A percentile compares a stretch with the other conserved stretches of the same genome.
Evolutionary conservation across 2,888 invertebrate genomes (phyloP).

Genomic region (Drosophila longiperda): DNA sequence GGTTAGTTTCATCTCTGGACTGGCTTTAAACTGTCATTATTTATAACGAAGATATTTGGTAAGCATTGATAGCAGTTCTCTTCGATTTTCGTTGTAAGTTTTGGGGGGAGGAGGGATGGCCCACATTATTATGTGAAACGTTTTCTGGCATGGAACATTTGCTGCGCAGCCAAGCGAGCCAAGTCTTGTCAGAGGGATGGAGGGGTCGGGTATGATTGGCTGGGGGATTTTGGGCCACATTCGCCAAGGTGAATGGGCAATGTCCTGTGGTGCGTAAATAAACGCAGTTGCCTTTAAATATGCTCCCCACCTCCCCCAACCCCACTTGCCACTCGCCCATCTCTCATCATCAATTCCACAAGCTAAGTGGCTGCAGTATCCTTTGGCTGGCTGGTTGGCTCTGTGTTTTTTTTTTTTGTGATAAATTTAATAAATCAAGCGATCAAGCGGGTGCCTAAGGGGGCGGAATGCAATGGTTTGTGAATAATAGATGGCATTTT

Average conservation of each 20-base stretch:
- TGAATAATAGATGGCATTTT: conserved; percentile 69
- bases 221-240: neutral
- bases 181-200: conserved; percentile 26
- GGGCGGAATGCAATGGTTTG: conserved; percentile 66
- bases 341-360: conserved; percentile 10
- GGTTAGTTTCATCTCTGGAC: conserved; percentile 32
- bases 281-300: conserved; percentile 69
- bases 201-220: neutral
- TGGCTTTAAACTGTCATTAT: conserved; percentile 69
- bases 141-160: conserved; percentile 69
- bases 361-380: conserved; percentile 27
- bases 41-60: conserved; percentile 54
- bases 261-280: conserved; percentile 72
- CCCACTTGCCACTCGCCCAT: neutral
- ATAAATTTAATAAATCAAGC: conserved; percentile 74
- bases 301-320: conserved; percentile 17
- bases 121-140: conserved; percentile 47
- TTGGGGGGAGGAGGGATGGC: neutral
- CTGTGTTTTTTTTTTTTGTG: conserved; percentile 24
- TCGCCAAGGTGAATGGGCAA: conserved; percentile 68
- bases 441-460: conserved; percentile 30
- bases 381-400: conserved; percentile 12
- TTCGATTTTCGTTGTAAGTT: neutral
- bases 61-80: conserved; percentile 40
- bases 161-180: conserved; percentile 65